Percentiles rank a stretch among this genome's conserved stretches.
phyloP scores from a whole-genome alignment of 2,797 vertebrate genomes.

The Petrocephalus schoutedeni region DNA sequence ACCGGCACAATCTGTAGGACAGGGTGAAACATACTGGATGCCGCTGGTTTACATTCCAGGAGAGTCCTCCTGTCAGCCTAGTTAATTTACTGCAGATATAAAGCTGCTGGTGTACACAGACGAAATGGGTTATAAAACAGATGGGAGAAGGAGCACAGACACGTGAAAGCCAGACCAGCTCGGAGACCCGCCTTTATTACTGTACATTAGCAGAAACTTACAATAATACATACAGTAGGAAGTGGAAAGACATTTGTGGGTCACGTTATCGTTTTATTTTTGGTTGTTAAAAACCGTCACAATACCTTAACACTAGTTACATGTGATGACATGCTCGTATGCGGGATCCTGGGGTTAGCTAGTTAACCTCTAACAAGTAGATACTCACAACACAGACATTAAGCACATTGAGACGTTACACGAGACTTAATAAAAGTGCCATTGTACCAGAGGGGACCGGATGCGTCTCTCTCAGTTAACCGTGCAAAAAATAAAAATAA shows the following conservation, averaged over 20 bases:
- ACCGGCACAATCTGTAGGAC: background rate
- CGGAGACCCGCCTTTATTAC: constrained; percentile 70
- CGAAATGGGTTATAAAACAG: background rate
- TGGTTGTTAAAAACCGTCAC: constrained; percentile 57
- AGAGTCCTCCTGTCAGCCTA: background rate
- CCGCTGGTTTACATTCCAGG: background rate
- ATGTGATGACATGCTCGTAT: constrained; percentile 65
- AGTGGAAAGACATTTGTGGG: constrained; percentile 41
- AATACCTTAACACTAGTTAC: constrained; percentile 49
- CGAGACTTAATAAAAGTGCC: constrained; percentile 33
- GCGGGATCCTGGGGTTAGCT: constrained; percentile 33
- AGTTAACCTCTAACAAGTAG: constrained; percentile 41
- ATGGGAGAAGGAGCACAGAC: background rate
- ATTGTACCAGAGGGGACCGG: constrained; percentile 23
- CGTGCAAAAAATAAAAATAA: constrained; percentile 37
- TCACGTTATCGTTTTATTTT: constrained; percentile 34
- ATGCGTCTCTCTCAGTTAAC: constrained; percentile 27
- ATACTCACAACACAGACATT: constrained; percentile 50
- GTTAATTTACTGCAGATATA: background rate
- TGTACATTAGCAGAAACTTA: constrained; percentile 67
- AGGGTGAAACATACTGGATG: background rate
- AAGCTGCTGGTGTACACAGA: background rate
- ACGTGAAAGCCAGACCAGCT: constrained; percentile 31
- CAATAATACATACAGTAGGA: constrained; percentile 42
- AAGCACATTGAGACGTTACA: constrained; percentile 44